Evolutionary conservation across 2,113 vertebrate genomes (phyloP).

Genomic region (Psilopogon haemacephalus): DNA sequence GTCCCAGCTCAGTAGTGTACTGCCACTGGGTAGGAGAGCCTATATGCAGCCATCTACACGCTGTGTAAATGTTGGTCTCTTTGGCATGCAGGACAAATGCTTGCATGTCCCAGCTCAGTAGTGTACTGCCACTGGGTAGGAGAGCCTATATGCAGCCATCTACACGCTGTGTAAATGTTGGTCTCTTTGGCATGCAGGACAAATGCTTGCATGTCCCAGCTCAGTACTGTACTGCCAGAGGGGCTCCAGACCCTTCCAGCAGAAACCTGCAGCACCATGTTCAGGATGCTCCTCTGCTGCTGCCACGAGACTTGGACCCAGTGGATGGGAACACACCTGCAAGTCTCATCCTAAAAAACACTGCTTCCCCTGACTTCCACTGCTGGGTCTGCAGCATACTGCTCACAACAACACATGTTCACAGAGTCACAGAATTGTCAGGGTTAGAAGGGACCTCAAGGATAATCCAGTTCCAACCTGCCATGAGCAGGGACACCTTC

Average conservation of each 20-base stretch:
- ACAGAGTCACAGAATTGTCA: too few species aligned
- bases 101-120: too few species aligned
- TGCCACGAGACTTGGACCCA: not conserved
- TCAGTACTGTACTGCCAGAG: not conserved
- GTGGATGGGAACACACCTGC: accelerated
- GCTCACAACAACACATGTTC: not conserved
- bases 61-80: not conserved
- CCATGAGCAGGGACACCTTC: too few species aligned
- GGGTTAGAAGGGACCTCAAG: too few species aligned
- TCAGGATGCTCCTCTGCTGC: not conserved
- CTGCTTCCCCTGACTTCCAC: not conserved
- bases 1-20: too few species aligned
- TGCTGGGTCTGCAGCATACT: not conserved
- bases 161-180: not conserved
- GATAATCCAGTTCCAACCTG: too few species aligned
- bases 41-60: not conserved
- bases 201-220: not conserved
- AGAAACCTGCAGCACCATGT: not conserved
- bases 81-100: too few species aligned
- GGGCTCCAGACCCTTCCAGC: not conserved
- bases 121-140: too few species aligned
- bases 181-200: not conserved
- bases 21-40: not conserved
- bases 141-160: not conserved
- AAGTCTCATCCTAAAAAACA: not conserved